Evolutionary conservation across 2,113 vertebrate species (phyloP).

Genomic region (Istiophorus platypterus): DNA sequence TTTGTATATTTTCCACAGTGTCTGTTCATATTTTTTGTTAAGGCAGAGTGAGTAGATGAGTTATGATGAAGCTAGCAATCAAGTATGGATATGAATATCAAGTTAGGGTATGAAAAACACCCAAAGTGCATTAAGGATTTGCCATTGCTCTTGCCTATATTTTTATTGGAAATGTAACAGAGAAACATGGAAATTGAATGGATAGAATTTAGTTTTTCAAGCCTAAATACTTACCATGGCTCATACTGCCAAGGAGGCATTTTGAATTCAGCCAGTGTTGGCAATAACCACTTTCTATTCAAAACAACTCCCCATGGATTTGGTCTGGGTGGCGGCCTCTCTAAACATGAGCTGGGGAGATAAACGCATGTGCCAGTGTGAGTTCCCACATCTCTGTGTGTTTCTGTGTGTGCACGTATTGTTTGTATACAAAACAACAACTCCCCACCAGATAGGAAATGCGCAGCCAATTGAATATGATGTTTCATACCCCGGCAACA

Average conservation of each 20-base stretch:
- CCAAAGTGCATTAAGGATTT: neutral
- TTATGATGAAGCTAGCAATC: neutral
- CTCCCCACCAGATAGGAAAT: slow-evolving; percentile 46
- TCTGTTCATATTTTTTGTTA: neutral
- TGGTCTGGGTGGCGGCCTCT: slow-evolving; percentile 59
- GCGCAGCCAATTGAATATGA: slow-evolving; percentile 45
- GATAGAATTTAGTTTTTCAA: slow-evolving; percentile 52
- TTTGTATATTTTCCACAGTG: neutral
- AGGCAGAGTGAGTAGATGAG: neutral
- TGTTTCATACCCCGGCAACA: slow-evolving; percentile 40
- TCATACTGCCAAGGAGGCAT: slow-evolving; percentile 28
- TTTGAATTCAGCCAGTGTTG: slow-evolving; percentile 64
- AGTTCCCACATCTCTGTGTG: slow-evolving; percentile 28
- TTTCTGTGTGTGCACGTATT: neutral
- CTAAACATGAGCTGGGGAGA: slow-evolving; percentile 55
- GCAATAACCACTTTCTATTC: slow-evolving; percentile 64
- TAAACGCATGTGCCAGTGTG: slow-evolving; percentile 41
- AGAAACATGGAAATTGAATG: slow-evolving; percentile 37
- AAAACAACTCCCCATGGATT: slow-evolving; percentile 53
- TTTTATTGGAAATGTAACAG: slow-evolving; percentile 29
- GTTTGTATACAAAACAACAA: slow-evolving; percentile 56
- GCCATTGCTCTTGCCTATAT: slow-evolving; percentile 2
- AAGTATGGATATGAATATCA: no score
- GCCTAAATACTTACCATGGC: slow-evolving; percentile 11
- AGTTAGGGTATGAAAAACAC: neutral